Percentiles rank a stretch among this genome's conserved stretches.
Conservation (phyloP, 2,797 vertebrate genomes). For the Cossypha dichroa region DNA sequence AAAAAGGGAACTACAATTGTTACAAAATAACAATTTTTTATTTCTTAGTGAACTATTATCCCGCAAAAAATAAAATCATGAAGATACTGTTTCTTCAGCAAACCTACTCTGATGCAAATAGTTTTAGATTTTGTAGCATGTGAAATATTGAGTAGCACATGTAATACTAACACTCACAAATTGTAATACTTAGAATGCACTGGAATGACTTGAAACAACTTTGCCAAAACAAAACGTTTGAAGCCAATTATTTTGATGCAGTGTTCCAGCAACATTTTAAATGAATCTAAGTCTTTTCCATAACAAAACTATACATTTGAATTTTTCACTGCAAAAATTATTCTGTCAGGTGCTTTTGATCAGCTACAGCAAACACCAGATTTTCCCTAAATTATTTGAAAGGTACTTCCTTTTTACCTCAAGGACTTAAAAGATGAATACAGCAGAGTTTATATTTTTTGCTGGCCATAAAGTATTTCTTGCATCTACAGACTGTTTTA, state of each 20-base stretch:
- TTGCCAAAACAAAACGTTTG: background rate
- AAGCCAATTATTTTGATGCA: background rate
- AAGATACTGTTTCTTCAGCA: background rate
- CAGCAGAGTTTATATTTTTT: background rate
- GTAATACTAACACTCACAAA: background rate
- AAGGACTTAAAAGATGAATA: background rate
- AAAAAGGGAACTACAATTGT: background rate
- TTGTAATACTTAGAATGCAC: background rate
- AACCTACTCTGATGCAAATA: background rate
- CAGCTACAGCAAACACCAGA: background rate
- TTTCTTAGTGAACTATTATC: background rate
- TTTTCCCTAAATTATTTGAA: background rate
- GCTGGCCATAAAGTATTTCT: background rate
- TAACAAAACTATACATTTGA: background rate
- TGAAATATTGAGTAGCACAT: background rate
- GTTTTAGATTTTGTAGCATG: background rate
- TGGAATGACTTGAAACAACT: background rate
- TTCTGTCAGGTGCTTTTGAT: background rate
- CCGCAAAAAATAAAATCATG: fast-evolving
- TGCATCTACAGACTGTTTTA: background rate
- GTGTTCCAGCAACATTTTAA: background rate
- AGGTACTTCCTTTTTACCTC: background rate
- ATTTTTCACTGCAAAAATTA: background rate
- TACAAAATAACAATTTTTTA: background rate
- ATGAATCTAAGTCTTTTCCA: background rate